Conservation (phyloP, 1,140 invertebrate genomes). For the Brachionus plicatilis region DNA sequence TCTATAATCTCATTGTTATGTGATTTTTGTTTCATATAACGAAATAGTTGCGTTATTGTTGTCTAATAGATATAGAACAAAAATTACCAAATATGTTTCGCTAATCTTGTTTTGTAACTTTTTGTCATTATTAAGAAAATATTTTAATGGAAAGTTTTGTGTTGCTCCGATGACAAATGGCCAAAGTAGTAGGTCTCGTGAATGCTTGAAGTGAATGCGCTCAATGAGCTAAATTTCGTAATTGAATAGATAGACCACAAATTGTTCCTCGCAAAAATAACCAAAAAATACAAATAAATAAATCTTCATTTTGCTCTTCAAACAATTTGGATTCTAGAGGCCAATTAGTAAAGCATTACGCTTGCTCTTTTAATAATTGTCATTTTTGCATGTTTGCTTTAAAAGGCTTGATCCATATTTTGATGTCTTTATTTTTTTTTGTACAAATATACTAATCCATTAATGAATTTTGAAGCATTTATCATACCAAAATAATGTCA, state of each 20-base stretch:
- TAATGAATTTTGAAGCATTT: background rate
- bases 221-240: background rate
- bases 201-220: background rate
- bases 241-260: background rate
- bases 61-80: background rate
- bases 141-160: background rate
- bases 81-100: slow-evolving; percentile 24
- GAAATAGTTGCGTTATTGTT: background rate
- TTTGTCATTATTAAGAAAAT: slow-evolving; percentile 13
- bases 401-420: background rate
- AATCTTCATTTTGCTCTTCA: background rate
- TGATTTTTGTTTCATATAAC: background rate
- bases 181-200: background rate
- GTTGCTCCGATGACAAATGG: background rate
- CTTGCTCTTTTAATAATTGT: background rate
- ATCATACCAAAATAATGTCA: background rate
- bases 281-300: background rate
- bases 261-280: background rate
- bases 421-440: background rate
- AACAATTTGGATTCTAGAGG: background rate
- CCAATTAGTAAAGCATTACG: background rate
- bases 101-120: slow-evolving; percentile 18
- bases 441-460: background rate
- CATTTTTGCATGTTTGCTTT: background rate
- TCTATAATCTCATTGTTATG: slow-evolving; percentile 1